Evolutionary conservation across 2,888 invertebrate genomes (phyloP).

Genomic region (Tillus elongatus): DNA sequence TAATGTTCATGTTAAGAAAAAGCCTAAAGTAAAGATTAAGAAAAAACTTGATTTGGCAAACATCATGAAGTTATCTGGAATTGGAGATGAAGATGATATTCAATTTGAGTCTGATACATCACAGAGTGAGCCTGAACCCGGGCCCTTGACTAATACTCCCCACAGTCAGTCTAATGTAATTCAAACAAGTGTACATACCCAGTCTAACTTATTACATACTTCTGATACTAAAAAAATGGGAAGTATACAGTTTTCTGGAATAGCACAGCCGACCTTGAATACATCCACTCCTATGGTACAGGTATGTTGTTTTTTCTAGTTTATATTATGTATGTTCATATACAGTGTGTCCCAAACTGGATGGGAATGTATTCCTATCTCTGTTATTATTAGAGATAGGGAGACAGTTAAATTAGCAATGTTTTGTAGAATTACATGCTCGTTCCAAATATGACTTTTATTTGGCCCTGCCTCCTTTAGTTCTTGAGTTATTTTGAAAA

Average conservation of each 20-base stretch:
- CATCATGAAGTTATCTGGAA: constrained; percentile 64
- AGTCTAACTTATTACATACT: constrained; percentile 24
- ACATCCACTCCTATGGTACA: constrained; percentile 40
- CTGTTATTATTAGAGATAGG: no score
- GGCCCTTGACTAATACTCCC: constrained; percentile 34
- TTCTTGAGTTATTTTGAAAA: no score
- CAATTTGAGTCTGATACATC: constrained; percentile 43
- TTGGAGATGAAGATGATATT: constrained; percentile 59
- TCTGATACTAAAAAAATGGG: constrained; percentile 32
- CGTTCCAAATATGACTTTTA: no score
- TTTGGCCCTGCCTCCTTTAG: no score
- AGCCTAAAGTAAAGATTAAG: constrained; percentile 40
- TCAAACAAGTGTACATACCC: constrained; percentile 17
- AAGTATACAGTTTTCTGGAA: constrained; percentile 37
- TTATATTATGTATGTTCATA: no score
- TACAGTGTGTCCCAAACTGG: no score
- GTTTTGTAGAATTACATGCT: no score
- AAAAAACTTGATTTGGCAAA: constrained; percentile 61
- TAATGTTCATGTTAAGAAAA: constrained; percentile 29
- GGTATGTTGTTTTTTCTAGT: no score
- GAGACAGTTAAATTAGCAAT: no score
- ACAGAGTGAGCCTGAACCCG: constrained; percentile 38
- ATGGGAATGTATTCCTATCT: no score
- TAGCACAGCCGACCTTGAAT: constrained; percentile 33
- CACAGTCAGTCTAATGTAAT: constrained; percentile 21